These are phyloP conservation scores for Nyctibius bracteatus DNA, from an alignment of 2,113 vertebrate species.

Conservation along the genomic window DNA sequence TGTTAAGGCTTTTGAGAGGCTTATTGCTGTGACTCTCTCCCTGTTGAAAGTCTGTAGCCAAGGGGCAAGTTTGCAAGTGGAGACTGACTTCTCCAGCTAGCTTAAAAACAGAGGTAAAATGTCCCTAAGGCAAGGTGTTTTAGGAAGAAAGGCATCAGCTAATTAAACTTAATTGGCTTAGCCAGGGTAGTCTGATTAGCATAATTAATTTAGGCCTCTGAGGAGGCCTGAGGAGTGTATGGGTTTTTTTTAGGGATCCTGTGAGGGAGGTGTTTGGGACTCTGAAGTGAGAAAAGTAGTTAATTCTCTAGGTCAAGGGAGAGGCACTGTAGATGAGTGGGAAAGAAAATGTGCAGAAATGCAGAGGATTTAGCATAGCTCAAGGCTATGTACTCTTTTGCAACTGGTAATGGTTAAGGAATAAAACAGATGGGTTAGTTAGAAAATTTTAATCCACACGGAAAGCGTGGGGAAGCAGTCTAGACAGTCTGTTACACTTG, in stretches of 20 bases:
- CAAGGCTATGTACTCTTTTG: neutral
- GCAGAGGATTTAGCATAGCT: neutral
- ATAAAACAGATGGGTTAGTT: neutral
- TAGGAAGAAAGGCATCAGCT: constrained; percentile 45
- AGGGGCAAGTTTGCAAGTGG: constrained; percentile 33
- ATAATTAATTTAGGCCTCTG: constrained; percentile 71
- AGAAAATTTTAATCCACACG: neutral
- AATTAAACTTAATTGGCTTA: constrained; percentile 73
- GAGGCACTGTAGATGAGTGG: neutral
- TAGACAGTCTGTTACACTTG: neutral
- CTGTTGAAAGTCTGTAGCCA: constrained; percentile 4
- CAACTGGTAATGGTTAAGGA: neutral
- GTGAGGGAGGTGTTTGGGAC: constrained; percentile 2
- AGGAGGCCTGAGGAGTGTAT: constrained; percentile 45
- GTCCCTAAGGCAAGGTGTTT: constrained; percentile 54
- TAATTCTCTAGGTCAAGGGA: constrained; percentile 18
- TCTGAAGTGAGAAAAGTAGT: neutral
- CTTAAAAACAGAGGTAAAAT: constrained; percentile 52
- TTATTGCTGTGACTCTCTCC: neutral
- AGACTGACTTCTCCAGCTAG: constrained; percentile 31
- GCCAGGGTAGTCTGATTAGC: constrained; percentile 49
- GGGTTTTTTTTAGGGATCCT: constrained; percentile 21
- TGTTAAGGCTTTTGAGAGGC: neutral
- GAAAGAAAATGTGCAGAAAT: neutral
- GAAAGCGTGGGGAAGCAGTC: neutral